Conservation (phyloP, 2,888 invertebrate genomes). For the Branchipolynoe longqiensis region DNA sequence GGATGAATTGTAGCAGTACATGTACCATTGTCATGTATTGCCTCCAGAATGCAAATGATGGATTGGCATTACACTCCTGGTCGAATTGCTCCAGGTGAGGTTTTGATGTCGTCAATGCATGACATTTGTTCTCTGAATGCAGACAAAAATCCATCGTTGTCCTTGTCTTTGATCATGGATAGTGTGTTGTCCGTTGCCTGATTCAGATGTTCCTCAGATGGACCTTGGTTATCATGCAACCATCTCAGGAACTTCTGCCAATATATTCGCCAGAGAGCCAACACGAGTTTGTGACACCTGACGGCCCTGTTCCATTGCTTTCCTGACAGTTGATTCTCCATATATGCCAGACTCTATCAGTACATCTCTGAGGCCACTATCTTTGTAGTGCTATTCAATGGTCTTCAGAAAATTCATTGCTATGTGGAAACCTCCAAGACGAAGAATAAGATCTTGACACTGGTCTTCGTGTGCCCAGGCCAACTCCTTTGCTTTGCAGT, state of each 20-base stretch:
- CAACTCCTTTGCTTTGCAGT: constrained; percentile 57
- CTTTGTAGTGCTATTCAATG: constrained; percentile 31
- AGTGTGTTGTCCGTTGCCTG: not conserved
- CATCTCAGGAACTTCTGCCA: constrained; percentile 2
- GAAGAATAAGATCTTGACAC: constrained; percentile 37
- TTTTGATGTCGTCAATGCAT: not conserved
- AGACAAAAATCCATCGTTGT: not conserved
- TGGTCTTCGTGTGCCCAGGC: constrained; percentile 36
- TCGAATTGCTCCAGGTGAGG: not conserved
- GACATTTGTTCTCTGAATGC: not conserved
- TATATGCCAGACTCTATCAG: constrained; percentile 49
- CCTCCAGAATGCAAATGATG: not conserved
- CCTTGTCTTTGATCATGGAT: not conserved
- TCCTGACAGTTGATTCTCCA: constrained; percentile 31
- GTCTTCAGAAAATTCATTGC: constrained; percentile 21
- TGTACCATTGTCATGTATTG: too few species aligned
- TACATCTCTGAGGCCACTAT: constrained; percentile 31
- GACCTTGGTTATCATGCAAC: not conserved
- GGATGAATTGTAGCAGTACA: not conserved
- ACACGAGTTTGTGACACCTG: constrained; percentile 29
- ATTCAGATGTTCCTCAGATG: not conserved
- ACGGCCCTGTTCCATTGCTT: constrained; percentile 13
- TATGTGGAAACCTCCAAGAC: constrained; percentile 58
- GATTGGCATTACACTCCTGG: not conserved
- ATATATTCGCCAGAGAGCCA: constrained; percentile 24